Evolutionary conservation across 2,888 invertebrate genomes (phyloP).

Genomic region (Lithodes maja): DNA sequence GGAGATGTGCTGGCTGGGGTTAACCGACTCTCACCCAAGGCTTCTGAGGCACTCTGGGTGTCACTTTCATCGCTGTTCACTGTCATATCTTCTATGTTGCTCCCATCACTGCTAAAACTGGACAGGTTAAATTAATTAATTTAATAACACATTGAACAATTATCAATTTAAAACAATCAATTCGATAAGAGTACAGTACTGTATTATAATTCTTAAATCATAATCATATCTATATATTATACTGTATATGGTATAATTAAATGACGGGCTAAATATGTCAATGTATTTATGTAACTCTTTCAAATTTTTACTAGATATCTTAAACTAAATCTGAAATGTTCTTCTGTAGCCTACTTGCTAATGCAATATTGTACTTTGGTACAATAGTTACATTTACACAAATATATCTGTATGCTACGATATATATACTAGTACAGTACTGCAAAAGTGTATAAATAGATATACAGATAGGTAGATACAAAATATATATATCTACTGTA

Average conservation of each 20-base stretch:
- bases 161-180: too few relatives aligned
- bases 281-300: too few relatives aligned
- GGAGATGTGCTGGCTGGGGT: conserved; percentile 23
- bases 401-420: not conserved
- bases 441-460: too few relatives aligned
- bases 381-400: not conserved
- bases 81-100: conserved; percentile 40
- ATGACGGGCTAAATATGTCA: too few relatives aligned
- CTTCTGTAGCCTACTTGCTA: not conserved
- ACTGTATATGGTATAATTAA: too few relatives aligned
- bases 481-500: not conserved
- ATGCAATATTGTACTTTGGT: not conserved
- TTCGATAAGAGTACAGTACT: too few relatives aligned
- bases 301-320: too few relatives aligned
- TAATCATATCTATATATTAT: too few relatives aligned
- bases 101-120: conserved; percentile 40
- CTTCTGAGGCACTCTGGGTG: conserved; percentile 62
- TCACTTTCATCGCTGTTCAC: conserved; percentile 60
- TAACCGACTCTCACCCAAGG: conserved; percentile 37
- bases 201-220: too few relatives aligned
- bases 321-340: too few relatives aligned
- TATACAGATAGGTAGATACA: too few relatives aligned
- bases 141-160: too few relatives aligned
- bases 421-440: not conserved
- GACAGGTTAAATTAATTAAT: not conserved